A percentile compares a stretch with the other conserved stretches of the same genome.
Conservation (phyloP, 2,888 invertebrate genomes). For the Gymnoscelis rufifasciata region DNA sequence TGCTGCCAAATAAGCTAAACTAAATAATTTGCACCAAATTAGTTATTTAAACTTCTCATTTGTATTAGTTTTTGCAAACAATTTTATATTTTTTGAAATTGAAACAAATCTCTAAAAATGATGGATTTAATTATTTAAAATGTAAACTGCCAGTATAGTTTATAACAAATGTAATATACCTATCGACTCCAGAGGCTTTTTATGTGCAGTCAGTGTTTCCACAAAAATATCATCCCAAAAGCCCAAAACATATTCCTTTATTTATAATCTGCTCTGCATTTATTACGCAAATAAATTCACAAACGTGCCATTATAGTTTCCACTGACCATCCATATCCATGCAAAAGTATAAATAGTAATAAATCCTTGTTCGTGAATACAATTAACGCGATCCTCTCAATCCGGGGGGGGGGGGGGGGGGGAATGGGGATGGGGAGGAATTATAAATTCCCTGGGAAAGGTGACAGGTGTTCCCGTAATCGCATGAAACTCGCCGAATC, state of each 20-base stretch:
- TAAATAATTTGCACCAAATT: no score
- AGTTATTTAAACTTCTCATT: no score
- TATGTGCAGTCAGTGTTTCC: no score
- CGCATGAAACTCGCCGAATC: conserved; percentile 65
- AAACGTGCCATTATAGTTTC: conserved; percentile 23
- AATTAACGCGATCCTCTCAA: conserved; percentile 66
- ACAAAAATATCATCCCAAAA: not conserved
- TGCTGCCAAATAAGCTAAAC: no score
- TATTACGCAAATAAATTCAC: conserved; percentile 20
- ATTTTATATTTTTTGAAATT: no score
- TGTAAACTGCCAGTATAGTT: no score
- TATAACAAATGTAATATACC: no score
- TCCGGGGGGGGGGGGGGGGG: conserved; percentile 33
- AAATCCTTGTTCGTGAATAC: conserved; percentile 70
- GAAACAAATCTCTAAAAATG: no score
- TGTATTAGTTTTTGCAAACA: no score
- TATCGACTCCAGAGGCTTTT: no score
- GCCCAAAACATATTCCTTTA: not conserved
- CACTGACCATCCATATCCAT: conserved; percentile 5
- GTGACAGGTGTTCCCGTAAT: conserved; percentile 71
- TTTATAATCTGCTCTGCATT: conserved; percentile 14
- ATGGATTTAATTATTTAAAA: no score
- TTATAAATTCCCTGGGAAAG: conserved; percentile 74
- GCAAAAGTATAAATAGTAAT: conserved; percentile 40
- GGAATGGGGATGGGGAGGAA: conserved; percentile 41